These are phyloP conservation scores for Gouania willdenowi DNA, from an alignment of 2,797 vertebrate genomes.

Conservation along the genomic window DNA sequence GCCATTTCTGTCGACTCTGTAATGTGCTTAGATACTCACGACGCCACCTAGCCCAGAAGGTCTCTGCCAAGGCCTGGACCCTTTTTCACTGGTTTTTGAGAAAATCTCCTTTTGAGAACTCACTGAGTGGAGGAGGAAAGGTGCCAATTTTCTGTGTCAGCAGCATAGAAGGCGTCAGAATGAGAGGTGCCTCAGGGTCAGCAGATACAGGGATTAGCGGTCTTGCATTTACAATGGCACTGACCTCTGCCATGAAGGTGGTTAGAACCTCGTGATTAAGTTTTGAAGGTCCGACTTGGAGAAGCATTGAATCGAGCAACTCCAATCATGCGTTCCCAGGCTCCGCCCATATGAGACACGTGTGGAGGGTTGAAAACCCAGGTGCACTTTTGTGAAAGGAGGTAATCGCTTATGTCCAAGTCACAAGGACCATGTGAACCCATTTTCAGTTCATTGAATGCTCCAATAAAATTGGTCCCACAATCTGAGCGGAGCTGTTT, in stretches of 20 bases:
- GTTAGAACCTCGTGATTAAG: background rate
- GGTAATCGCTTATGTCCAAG: background rate
- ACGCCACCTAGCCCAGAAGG: too few relatives aligned
- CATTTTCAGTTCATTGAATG: background rate
- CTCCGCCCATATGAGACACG: background rate
- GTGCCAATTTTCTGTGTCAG: too few relatives aligned
- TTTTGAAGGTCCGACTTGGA: background rate
- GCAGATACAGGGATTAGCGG: too few relatives aligned
- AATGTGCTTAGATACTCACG: too few relatives aligned
- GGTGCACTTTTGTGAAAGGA: background rate
- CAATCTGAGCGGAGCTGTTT: background rate
- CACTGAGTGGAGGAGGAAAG: too few relatives aligned
- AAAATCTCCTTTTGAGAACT: too few relatives aligned
- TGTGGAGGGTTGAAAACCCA: background rate
- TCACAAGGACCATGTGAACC: background rate
- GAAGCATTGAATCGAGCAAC: conserved; percentile 1
- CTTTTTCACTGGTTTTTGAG: too few relatives aligned
- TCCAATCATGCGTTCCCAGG: background rate
- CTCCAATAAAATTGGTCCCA: background rate
- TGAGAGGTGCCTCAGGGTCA: too few relatives aligned
- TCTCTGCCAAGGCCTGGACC: too few relatives aligned
- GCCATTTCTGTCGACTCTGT: too few relatives aligned
- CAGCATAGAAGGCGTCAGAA: too few relatives aligned
- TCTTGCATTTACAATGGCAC: too few relatives aligned
- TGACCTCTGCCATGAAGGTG: background rate